phyloP scores from a whole-genome alignment of 2,113 vertebrate species.

The Clupea harengus region DNA sequence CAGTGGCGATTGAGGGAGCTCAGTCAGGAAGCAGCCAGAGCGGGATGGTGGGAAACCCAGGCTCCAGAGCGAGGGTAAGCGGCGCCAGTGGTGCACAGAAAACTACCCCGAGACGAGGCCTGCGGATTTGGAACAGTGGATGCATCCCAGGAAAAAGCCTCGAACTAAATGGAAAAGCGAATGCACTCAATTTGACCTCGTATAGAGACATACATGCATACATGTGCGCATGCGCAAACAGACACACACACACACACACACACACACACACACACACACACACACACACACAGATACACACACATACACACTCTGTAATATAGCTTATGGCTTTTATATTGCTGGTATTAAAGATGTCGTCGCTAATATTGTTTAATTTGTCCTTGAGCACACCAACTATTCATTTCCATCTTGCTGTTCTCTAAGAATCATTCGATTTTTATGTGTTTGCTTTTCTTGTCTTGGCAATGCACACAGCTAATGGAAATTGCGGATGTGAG shows the following conservation, averaged over 20 bases:
- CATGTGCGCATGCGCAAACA: no score
- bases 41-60: background rate
- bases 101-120: background rate
- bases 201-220: background rate
- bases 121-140: background rate
- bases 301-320: background rate
- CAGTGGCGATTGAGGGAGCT: background rate
- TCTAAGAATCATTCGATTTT: background rate
- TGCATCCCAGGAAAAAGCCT: constrained; percentile 1
- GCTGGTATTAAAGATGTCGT: background rate
- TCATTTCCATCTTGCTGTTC: background rate
- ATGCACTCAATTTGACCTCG: background rate
- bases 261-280: background rate
- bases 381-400: background rate
- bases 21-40: background rate
- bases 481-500: background rate
- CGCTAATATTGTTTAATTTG: background rate
- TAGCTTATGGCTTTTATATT: background rate
- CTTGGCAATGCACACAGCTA: background rate
- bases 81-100: background rate
- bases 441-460: background rate
- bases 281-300: background rate
- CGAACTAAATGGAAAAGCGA: background rate
- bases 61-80: background rate
- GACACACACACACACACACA: background rate